A percentile compares a stretch with the other conserved stretches of the same genome.
Conservation (phyloP, 2,113 vertebrate species). For the Neopipo cinnamomea region DNA sequence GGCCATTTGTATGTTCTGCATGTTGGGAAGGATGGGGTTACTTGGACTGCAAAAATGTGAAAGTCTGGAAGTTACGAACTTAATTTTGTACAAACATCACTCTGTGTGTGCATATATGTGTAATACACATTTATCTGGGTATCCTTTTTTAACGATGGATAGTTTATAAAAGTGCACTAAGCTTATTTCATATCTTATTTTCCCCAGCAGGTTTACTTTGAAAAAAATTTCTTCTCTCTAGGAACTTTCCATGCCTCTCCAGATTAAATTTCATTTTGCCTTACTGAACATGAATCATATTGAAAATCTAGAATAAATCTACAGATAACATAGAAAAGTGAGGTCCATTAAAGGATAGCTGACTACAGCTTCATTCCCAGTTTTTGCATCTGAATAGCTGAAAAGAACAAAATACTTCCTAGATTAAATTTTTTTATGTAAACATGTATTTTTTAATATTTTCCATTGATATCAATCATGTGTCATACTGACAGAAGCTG, state of each 20-base stretch:
- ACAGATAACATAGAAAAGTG: background rate
- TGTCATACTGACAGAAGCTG: background rate
- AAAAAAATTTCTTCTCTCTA: background rate
- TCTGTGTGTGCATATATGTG: background rate
- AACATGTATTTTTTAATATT: background rate
- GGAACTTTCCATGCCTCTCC: slow-evolving; percentile 1
- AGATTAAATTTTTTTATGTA: background rate
- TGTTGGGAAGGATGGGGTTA: background rate
- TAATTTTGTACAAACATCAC: background rate
- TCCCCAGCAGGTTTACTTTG: background rate
- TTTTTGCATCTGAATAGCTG: background rate
- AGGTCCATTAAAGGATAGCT: background rate
- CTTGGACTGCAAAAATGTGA: background rate
- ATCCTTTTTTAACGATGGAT: background rate
- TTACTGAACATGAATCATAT: background rate
- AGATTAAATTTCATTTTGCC: slow-evolving; percentile 52
- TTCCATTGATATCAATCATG: background rate
- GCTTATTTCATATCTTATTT: background rate
- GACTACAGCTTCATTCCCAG: background rate
- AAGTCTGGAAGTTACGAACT: background rate
- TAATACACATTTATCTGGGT: background rate
- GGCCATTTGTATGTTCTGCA: background rate
- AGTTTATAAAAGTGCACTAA: background rate
- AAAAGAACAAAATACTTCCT: background rate
- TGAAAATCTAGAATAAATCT: background rate